Evolutionary conservation across 1,140 invertebrate genomes (phyloP).

Genomic region (Formica exsecta): DNA sequence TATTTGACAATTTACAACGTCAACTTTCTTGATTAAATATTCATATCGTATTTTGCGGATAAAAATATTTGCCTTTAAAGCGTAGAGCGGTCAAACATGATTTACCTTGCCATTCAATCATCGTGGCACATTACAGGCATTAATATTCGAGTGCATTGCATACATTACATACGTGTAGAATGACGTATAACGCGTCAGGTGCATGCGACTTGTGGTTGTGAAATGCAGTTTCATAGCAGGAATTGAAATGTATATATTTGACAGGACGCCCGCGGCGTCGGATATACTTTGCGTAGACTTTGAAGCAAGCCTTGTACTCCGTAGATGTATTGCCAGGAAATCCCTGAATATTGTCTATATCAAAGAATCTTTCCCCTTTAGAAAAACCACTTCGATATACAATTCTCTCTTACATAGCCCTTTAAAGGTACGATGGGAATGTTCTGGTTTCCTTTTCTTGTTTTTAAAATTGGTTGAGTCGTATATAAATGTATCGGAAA

Average conservation of each 20-base stretch:
- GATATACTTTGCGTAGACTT: slow-evolving; percentile 52
- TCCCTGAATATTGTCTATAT: slow-evolving; percentile 31
- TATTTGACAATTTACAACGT: neutral
- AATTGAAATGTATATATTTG: slow-evolving; percentile 69
- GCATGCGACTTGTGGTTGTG: slow-evolving; percentile 61
- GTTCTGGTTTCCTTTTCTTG: neutral
- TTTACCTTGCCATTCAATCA: slow-evolving; percentile 54
- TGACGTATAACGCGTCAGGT: slow-evolving; percentile 61
- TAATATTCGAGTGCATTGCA: slow-evolving; percentile 62
- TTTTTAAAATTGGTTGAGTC: neutral
- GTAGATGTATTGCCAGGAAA: slow-evolving; percentile 4
- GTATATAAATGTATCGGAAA: neutral
- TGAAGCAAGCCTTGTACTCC: slow-evolving; percentile 36
- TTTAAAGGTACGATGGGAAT: neutral
- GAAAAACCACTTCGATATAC: slow-evolving; percentile 10
- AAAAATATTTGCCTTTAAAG: slow-evolving; percentile 31
- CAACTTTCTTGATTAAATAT: neutral
- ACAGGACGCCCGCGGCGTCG: slow-evolving; percentile 16
- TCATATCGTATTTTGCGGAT: neutral
- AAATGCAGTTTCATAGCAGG: slow-evolving; percentile 63
- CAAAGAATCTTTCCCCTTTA: slow-evolving; percentile 24
- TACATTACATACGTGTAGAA: slow-evolving; percentile 56
- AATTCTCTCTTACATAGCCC: slow-evolving; percentile 1
- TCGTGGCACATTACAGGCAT: slow-evolving; percentile 57
- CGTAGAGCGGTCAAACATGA: slow-evolving; percentile 38